Evolutionary conservation across 2,113 vertebrate genomes (phyloP).

Genomic region (Nestor notabilis): DNA sequence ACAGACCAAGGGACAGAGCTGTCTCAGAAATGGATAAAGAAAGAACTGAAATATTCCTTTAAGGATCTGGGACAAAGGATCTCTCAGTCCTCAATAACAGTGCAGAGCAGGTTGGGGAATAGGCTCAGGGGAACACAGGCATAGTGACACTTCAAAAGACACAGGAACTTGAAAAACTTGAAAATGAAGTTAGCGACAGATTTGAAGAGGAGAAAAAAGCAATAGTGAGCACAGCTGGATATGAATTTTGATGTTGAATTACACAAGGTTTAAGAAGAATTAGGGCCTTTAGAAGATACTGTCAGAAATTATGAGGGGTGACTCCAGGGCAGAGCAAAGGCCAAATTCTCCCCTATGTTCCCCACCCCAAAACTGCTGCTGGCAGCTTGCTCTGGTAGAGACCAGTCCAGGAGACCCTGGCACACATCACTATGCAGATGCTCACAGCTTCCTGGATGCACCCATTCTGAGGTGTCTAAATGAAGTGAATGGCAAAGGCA

Average conservation of each 20-base stretch:
- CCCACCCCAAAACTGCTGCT: not conserved
- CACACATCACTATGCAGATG: accelerated
- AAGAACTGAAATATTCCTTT: conserved; percentile 31
- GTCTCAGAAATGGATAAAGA: conserved; percentile 10
- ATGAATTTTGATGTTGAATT: conserved; percentile 51
- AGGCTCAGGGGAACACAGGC: conserved; percentile 11
- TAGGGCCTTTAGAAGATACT: conserved; percentile 10
- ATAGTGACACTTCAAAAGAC: conserved; percentile 30
- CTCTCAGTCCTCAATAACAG: conserved; percentile 17
- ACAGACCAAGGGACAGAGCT: not conserved
- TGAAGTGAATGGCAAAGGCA: not conserved
- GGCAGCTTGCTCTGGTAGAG: not conserved
- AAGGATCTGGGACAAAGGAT: conserved; percentile 47
- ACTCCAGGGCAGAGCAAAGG: not conserved
- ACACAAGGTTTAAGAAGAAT: conserved; percentile 31
- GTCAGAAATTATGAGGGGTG: not conserved
- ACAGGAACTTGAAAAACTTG: conserved; percentile 40
- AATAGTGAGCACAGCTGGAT: conserved; percentile 46
- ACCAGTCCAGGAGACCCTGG: not conserved
- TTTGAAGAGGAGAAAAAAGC: conserved; percentile 37
- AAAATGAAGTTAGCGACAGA: conserved; percentile 37
- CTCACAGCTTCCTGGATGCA: not conserved
- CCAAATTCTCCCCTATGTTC: not conserved
- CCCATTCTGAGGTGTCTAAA: accelerated
- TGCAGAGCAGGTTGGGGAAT: conserved; percentile 46